These are phyloP conservation scores for Tetrapedia diversipes DNA, from an alignment of 2,888 invertebrate species.

Conservation along the genomic window DNA sequence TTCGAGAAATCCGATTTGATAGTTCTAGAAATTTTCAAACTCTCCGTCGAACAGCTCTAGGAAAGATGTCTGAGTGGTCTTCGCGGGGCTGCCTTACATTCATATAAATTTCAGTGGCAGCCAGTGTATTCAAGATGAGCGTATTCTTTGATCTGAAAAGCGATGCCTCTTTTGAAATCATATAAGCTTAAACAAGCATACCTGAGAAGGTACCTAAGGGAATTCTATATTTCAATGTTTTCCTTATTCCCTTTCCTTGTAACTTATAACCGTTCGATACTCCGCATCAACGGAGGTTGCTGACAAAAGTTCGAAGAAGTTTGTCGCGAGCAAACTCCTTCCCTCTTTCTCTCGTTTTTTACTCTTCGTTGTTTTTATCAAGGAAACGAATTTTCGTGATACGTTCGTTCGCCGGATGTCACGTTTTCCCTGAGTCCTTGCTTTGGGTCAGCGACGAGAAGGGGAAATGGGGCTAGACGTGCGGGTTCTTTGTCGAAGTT, in stretches of 20 bases:
- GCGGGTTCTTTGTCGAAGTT: constrained; percentile 41
- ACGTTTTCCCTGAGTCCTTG: not conserved
- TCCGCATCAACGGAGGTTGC: not conserved
- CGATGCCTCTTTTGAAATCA: constrained; percentile 17
- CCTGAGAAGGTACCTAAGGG: constrained; percentile 1
- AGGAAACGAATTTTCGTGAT: constrained; percentile 6
- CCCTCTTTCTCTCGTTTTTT: too few relatives aligned
- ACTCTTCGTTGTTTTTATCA: constrained; percentile 6
- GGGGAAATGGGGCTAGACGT: not conserved
- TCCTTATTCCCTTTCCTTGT: constrained; percentile 14
- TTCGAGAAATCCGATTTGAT: not conserved
- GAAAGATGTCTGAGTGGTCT: constrained; percentile 9
- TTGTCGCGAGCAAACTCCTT: not conserved
- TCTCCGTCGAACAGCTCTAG: constrained; percentile 4
- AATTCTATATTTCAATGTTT: constrained; percentile 21
- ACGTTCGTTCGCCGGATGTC: constrained; percentile 11
- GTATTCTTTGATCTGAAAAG: constrained; percentile 17
- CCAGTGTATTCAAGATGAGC: constrained; percentile 16
- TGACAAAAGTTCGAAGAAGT: not conserved
- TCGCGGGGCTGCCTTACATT: constrained; percentile 19
- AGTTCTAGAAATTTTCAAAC: constrained; percentile 2
- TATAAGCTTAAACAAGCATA: constrained; percentile 19
- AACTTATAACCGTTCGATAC: not conserved
- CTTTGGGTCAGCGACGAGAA: not conserved
- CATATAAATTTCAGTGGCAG: constrained; percentile 36